Evolutionary conservation across 1,140 invertebrate species (phyloP), one percentile per base, ranked within the genome.

Genomic region (Pogonomyrmex californicus): DNA sequence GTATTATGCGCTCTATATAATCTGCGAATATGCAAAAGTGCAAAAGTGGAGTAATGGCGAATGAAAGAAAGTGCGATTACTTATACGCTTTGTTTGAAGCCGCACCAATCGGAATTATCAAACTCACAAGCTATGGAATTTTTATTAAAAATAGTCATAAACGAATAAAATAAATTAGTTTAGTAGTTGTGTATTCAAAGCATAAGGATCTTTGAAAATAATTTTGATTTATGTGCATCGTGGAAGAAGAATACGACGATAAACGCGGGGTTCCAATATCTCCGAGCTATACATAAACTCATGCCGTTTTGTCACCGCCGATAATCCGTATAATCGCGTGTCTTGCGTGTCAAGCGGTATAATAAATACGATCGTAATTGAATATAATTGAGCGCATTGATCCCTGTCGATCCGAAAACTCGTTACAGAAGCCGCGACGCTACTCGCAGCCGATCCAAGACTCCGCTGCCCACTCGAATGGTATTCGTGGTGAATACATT

Each of bases 1-100:
- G 76, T 79, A 91, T 93, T 91, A 93, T 92, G 85, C 63, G 60
- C 77, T 41, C 83, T 70, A 70, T 85, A 82, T 91, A 92, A 91
- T 89, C 60, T 76, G 76, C 63, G 33, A 30, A 12, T 47, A 4
- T 30, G 23, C 86, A 2, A 41, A 79, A 47, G 82, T 44, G 88
- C 56, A 83, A 86, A 76, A 66, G 30, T 54, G 44, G 9, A 76
- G 14, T 70, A 68, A 54, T 51, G 44, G 87, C 81, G 68, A 91
- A 90, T 88, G 87, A 86, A 90, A 93, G 82, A 77, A 56, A 81
- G 36, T 58, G 62, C 86, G 68, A 92, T 93, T 92, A 92, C 23
- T 23, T 23, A 93, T 90, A 91, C 65, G 86, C 88, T 89, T 71
- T 85, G 81, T 86, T 70, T 89, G 88, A 91, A 91, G 38, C 23